Base-by-base conservation (phyloP, 1,140 invertebrate species). In the Psix sp. region DNA sequence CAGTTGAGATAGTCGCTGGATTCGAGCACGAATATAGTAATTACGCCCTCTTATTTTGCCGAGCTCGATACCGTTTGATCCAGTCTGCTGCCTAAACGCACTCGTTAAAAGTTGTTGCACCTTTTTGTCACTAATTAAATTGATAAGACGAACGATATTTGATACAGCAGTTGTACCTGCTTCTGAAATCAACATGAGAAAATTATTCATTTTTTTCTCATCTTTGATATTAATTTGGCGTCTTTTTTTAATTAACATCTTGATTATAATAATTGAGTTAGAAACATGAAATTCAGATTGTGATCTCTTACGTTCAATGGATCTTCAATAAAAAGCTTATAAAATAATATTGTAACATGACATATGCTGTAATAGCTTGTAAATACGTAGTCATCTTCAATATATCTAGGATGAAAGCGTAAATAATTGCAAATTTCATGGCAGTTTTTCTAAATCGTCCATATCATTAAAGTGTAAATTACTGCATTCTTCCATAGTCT, bases 1-100 rank as follows among this genome's bases (percentile, higher is more conserved):
- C 57, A 18, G 56, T 67, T 57, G 56, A 72, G 74, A 76, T 67
- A 48, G 57, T 72, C 62, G 35, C 31, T 48, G 74, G 36, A 72
- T 72, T 76, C 45, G 36, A 63, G 62, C 39, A 66, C 51, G 45
- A 67, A 71, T 59, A 70, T 35, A 67, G 51, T 76, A 71, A 76
- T 76, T 76, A 76, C 36, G 46, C 54, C 33, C 59, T 57, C 68
- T 57, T 59, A 48, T 45, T 57, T 48, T 13, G 14, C 14, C 29
- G 21, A 29, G 15, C 2, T 36, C 33, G 46, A 18, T 21, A 33
- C 52, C 24, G 38, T 52, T 65, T 72, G 67, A 72, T 72, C 42
- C 57, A 59, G 42, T 72, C 67, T 57, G 43, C 42, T 63, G 57
- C 51, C 67, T 59, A 72, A 72, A 63, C 59, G 42, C 17, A 17